phyloP scores from a whole-genome alignment of 2,113 vertebrate genomes.

The Percopsis transmontana region DNA sequence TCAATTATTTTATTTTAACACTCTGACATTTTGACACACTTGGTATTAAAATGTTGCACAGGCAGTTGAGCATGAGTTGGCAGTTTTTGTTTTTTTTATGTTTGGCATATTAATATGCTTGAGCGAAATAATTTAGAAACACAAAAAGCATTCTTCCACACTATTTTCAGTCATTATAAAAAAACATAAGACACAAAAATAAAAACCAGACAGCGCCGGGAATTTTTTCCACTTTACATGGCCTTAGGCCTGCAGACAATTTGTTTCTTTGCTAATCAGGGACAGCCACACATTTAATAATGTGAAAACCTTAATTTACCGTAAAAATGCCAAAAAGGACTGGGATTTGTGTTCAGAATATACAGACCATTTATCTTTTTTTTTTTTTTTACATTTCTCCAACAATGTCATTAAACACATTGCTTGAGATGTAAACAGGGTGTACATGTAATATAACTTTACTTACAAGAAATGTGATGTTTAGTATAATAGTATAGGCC shows the following conservation, averaged over 20 bases:
- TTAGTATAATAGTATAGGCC: too few species aligned
- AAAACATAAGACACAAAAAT: too few species aligned
- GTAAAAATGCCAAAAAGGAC: slow-evolving; percentile 15
- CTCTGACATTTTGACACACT: slow-evolving; percentile 32
- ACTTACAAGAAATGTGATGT: too few species aligned
- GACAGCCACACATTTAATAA: slow-evolving; percentile 24
- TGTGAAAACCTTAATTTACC: slow-evolving; percentile 18
- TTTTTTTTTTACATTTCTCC: not conserved
- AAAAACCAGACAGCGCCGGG: slow-evolving; percentile 15
- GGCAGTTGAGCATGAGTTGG: slow-evolving; percentile 35
- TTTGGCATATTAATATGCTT: slow-evolving; percentile 21
- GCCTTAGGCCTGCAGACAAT: slow-evolving; percentile 25
- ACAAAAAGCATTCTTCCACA: too few species aligned
- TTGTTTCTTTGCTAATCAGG: slow-evolving; percentile 20
- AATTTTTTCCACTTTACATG: slow-evolving; percentile 30
- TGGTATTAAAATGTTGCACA: slow-evolving; percentile 36
- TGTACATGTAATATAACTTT: too few species aligned
- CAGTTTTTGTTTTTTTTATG: slow-evolving; percentile 26
- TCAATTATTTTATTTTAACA: slow-evolving; percentile 23
- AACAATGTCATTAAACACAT: not conserved
- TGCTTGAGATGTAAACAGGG: too few species aligned
- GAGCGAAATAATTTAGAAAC: slow-evolving; percentile 29
- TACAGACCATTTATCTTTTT: not conserved
- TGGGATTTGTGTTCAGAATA: not conserved
- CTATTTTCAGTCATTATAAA: too few species aligned